Evolutionary conservation across 2,113 vertebrate species (phyloP), one percentile per base, ranked within the genome.

Genomic region (Upupa epops): DNA sequence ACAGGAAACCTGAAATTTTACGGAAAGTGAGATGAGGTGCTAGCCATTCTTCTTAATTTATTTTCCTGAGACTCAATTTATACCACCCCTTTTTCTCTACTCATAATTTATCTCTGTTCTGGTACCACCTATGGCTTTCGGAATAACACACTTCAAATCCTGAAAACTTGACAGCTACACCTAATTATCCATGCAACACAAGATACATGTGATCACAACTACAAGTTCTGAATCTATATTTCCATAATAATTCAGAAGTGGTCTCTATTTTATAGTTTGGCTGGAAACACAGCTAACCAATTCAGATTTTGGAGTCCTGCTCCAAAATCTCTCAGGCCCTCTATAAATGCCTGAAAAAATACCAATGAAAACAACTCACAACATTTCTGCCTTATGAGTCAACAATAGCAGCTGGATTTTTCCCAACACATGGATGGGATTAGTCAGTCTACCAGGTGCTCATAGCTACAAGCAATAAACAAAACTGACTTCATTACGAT

Each of bases 391-490:
- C 66, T 74, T 87, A 21, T 66, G 52, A 86, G 18, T 26, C 75
- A 60, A 92, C 54, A 72, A 76, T 24, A 71, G 61, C 65, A 79
- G 58, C 55, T 93, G 82, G 79, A 89, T 63, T 90, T 60, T 78
- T 26, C 86, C 25, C 61, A 89, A 17, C 31, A 88, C 63, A 82
- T 37, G 77, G 81, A 56, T 64, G 49, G 49, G 58, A 94, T 95
- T 95, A 96, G 54, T 82, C 89, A 91, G 29, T 65, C 60, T 83
- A 80, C 83, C 65, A 88, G 88, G 84, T 91, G 78, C 59, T 91
- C 42, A 31, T 24, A 79, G 79, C 58, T 65, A 86, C 55, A 83
- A 91, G 74, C 60, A 84, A 91, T 86, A 85, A 71, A 70, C 56
- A 83, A 92, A 95, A 90, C 45, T 52, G 51, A 58, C 64, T 90